Base-by-base conservation (phyloP, 2,797 vertebrate species). In the Pipistrellus nathusii region DNA sequence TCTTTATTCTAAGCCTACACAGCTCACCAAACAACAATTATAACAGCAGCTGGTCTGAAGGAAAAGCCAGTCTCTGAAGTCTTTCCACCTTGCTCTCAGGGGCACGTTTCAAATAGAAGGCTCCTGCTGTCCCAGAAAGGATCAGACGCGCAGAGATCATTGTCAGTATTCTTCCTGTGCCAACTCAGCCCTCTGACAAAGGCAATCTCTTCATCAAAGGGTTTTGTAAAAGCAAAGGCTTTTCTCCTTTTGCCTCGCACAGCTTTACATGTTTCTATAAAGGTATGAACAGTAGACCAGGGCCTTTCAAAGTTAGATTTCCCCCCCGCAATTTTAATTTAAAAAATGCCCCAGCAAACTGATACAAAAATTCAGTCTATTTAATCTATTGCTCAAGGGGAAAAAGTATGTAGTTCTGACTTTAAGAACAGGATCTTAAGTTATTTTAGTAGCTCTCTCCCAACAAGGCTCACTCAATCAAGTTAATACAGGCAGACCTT, bases 61-160 rank as follows among this genome's bases (percentile, higher is more conserved):
- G 85, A 94, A 95, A 91, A 92, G 11, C 32, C 75, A 53, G 87
- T 55, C 87, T 94, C 94, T 95, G 83, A 95, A 96, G 88, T 80
- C 71, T 48, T 88, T 84, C 72, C 66, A 83, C 90, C 83, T 85
- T 90, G 88, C 88, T 96, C 93, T 92, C 90, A 62, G 78, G 91
- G 69, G 66, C 59, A 86, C 85, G 81, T 87, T 97, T 96, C 95
- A 96, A 96, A 97, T 4, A 85, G 95, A 93, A 95, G 85, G 73
- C 64, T 82, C 95, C 88, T 88, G 93, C 89, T 94, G 95, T 66
- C 95, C 95, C 82, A 97, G 96, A 97, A 96, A 97, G 85, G 89
- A 82, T 64, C 68, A 46, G 48, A 76, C 15, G 72, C 82, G 55
- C 30, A 88, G 76, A 91, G 91, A 95, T 95, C 59, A 85, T 0